Evolutionary conservation across 2,113 vertebrate genomes (phyloP), one percentile per base, ranked within the genome.

Genomic region (Platichthys flesus): DNA sequence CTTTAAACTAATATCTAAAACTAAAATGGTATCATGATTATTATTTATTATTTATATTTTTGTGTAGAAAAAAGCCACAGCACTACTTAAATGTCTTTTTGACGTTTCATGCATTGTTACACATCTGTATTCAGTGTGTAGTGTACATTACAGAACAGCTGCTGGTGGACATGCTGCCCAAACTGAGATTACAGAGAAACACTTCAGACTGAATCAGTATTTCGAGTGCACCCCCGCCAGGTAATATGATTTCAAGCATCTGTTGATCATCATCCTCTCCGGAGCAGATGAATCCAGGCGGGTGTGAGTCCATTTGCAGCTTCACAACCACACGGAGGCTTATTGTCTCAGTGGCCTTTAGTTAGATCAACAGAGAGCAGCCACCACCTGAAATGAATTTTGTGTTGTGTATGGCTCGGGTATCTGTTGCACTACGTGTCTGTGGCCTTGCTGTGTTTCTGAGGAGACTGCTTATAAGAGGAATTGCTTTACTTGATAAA

Each of bases 181-280:
- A 56, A n/a, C 45, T 40, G 15, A 55, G 8, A 51, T 47, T 6
- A 60, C 37, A 65, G 15, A 47, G 18, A 26, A 51, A 35, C 35
- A 54, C 49, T 47, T 68, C 63, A 10, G 59, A 71, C 18, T 58
- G 21, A 71, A 77, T 67, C 57, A 75, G 45, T 77, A 58, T 75
- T 71, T 71, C 45, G 71, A 68, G 76, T 26, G 65, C n/a, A 9
- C 18, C 40, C 31, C 15, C 21, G 67, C 12, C 37, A 71, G 5
- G n/a, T 67, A 88, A 71, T 71, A 51, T 7, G 28, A 61, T 78
- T 84, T 78, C 67, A 65, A 63, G 71, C 61, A 16, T 67, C 37
- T 40, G 18, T 12, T 20, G 62, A 74, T 20, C 9, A 23, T 56
- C 54, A 40, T 56, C n/a, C 55, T 60, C 65, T 55, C 9, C 45